A percentile compares a stretch with the other conserved stretches of the same genome.
Conservation (phyloP, 2,888 invertebrate species). For the Sinelater perroti region DNA sequence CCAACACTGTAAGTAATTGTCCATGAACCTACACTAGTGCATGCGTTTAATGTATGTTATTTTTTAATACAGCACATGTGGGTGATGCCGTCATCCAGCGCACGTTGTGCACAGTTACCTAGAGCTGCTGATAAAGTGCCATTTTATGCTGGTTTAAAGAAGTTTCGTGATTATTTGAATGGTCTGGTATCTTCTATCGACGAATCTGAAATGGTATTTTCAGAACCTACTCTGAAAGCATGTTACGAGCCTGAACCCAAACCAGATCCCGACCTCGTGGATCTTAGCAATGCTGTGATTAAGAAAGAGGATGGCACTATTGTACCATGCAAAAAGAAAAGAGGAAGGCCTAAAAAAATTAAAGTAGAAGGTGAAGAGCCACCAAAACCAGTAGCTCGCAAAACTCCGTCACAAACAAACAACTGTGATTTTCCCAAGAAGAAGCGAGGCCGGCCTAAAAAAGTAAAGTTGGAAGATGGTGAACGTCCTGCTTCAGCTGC, state of each 20-base stretch:
- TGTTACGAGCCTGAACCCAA: slow-evolving; percentile 68
- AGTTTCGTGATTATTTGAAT: slow-evolving; percentile 93
- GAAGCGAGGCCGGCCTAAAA: slow-evolving; percentile 88
- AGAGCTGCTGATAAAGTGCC: slow-evolving; percentile 97
- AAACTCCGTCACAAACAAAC: slow-evolving; percentile 61
- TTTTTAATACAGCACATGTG: slow-evolving; percentile 84
- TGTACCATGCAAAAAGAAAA: slow-evolving; percentile 83
- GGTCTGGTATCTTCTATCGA: slow-evolving; percentile 86
- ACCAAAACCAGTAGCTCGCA: slow-evolving; percentile 63
- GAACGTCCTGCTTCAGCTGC: slow-evolving; percentile 39
- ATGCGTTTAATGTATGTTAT: too few relatives aligned
- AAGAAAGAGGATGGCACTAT: slow-evolving; percentile 71
- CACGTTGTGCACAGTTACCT: slow-evolving; percentile 96
- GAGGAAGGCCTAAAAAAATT: slow-evolving; percentile 89
- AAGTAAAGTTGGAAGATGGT: slow-evolving; percentile 66
- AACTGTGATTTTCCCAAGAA: slow-evolving; percentile 79
- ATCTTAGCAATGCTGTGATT: slow-evolving; percentile 62
- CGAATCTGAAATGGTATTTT: slow-evolving; percentile 88
- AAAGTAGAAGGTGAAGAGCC: slow-evolving; percentile 75
- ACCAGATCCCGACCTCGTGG: slow-evolving; percentile 60
- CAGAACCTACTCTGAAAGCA: slow-evolving; percentile 73
- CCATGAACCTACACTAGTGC: too few relatives aligned
- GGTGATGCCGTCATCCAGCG: slow-evolving; percentile 99
- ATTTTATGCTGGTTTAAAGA: slow-evolving; percentile 94
- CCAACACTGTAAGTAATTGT: slow-evolving; percentile 83